Evolutionary conservation across 2,888 invertebrate genomes (phyloP).

Genomic region (Pterostichus niger): DNA sequence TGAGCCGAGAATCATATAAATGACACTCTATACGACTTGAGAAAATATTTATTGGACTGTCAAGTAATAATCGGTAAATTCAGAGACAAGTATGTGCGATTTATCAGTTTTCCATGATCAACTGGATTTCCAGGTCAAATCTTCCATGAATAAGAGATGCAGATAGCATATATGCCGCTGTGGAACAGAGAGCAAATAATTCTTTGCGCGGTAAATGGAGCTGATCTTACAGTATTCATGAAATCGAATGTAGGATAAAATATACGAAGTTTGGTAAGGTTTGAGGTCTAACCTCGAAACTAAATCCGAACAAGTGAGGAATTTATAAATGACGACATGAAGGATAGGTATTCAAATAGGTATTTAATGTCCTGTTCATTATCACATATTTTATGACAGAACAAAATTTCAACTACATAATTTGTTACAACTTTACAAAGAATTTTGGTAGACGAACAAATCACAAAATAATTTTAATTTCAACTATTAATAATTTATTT

Average conservation of each 20-base stretch:
- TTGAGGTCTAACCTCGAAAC: conserved; percentile 1
- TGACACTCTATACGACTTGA: too few relatives aligned
- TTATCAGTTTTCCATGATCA: not conserved
- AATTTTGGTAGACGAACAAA: too few relatives aligned
- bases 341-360: not conserved
- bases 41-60: conserved; percentile 2
- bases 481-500: not conserved
- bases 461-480: too few relatives aligned
- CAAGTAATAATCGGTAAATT: conserved; percentile 14
- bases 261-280: not conserved
- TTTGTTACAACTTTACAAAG: too few relatives aligned
- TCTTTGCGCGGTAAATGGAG: conserved; percentile 16
- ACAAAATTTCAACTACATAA: too few relatives aligned
- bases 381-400: too few relatives aligned
- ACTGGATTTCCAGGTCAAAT: conserved; percentile 7
- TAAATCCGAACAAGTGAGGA: conserved; percentile 25
- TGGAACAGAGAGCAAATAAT: conserved; percentile 3
- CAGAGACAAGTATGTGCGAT: not conserved
- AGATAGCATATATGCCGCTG: conserved; percentile 7
- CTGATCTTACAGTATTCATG: conserved; percentile 26
- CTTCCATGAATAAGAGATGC: conserved; percentile 16
- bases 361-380: too few relatives aligned
- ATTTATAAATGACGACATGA: conserved; percentile 25
- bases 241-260: conserved; percentile 3
- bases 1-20: too few relatives aligned